Conservation (phyloP, 2,113 vertebrate genomes). For the Atractosteus spatula region DNA sequence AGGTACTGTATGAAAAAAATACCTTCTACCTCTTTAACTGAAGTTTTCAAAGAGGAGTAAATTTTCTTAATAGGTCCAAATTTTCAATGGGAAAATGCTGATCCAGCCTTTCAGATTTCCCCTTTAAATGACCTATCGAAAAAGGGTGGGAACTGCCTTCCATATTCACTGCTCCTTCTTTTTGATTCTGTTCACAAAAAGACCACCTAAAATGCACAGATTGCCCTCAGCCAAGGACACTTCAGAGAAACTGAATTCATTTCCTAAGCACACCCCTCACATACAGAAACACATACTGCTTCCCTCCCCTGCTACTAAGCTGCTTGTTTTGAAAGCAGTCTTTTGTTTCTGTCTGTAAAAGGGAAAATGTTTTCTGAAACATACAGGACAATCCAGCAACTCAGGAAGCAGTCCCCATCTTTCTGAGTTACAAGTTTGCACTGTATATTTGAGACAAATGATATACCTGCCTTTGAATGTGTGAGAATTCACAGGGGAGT, state of each 20-base stretch:
- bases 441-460: not conserved
- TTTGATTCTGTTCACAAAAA: constrained; percentile 6
- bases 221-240: constrained; percentile 8
- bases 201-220: constrained; percentile 1
- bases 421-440: no score
- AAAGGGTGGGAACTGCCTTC: constrained; percentile 9
- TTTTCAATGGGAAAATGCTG: not conserved
- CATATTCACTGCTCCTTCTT: not conserved
- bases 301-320: not conserved
- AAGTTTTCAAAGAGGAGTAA: not conserved
- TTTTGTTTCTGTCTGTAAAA: constrained; percentile 1
- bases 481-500: not conserved
- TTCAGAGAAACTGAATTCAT: constrained; percentile 5
- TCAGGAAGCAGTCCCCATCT: not conserved
- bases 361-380: not conserved
- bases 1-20: no score
- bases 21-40: no score
- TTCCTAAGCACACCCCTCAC: not conserved
- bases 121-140: not conserved
- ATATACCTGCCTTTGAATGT: not conserved
- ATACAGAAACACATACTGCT: no score
- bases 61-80: not conserved
- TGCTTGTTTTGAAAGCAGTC: constrained; percentile 3
- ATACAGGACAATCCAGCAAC: not conserved
- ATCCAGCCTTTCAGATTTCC: not conserved